Evolutionary conservation across 92 coral and sea anemone species (phyloP).

Genomic region (Diadumene lineata): DNA sequence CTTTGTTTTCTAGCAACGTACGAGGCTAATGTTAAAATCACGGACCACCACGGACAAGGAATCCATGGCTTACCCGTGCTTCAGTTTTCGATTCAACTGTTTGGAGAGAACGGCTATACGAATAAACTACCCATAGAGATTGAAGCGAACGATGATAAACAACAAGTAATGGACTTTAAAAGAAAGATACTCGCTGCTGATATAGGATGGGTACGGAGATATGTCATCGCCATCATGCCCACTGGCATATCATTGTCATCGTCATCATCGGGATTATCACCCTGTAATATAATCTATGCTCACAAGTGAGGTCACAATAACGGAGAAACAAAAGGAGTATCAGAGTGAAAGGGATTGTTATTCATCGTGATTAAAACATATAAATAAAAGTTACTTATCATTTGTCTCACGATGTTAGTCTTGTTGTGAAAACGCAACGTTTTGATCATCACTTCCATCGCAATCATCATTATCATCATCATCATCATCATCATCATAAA

Average conservation of each 20-base stretch:
- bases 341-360: no score
- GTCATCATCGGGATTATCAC: no score
- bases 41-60: conserved; percentile 46
- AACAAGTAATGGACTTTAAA: conserved; percentile 32
- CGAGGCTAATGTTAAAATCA: conserved; percentile 44
- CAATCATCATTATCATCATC: not conserved
- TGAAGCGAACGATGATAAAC: conserved; percentile 25
- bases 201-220: conserved; percentile 52
- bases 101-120: conserved; percentile 64
- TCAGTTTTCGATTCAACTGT: conserved; percentile 53
- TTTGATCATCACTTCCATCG: not conserved
- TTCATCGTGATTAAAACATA: no score
- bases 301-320: no score
- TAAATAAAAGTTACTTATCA: no score
- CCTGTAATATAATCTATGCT: no score
- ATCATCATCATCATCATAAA: not conserved
- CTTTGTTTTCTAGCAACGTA: conserved; percentile 57
- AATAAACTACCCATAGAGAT: conserved; percentile 53
- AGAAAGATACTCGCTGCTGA: conserved; percentile 50
- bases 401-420: no score
- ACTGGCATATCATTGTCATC: no score
- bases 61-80: conserved; percentile 45
- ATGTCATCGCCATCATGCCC: no score
- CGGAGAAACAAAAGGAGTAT: no score
- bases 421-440: no score